Base-by-base conservation (phyloP, 2,888 invertebrate genomes). In the Emmelina monodactyla region DNA sequence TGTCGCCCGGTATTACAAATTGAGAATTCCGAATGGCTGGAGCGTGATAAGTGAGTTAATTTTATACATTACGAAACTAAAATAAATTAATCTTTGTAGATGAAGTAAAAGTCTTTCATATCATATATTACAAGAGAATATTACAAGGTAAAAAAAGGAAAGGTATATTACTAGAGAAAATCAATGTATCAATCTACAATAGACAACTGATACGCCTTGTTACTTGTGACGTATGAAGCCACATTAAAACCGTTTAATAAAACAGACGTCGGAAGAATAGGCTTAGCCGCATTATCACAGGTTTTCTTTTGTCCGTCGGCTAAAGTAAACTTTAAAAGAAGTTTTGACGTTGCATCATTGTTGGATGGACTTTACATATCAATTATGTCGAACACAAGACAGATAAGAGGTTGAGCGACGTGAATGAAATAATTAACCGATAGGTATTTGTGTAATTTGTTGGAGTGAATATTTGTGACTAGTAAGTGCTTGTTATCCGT, bases 341-440 rank as follows among this genome's bases (percentile, higher is more conserved):
- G 50, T 60, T 55, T 50, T 57, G 75, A 65, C 75, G 64, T n/a
- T n/a, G 60, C 40, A 44, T 64, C 70, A 78, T 76, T 76, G 76
- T 78, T 78, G 66, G 60, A 58, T 55, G 56, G 69, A 68, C 76
- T 75, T 76, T 71, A 75, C 73, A 69, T 75, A 78, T 76, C 78
- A 75, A 79, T 78, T 75, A 76, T 71, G 72, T 73, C 65, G 64
- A 70, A 76, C 68, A 72, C 67, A 71, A 67, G 70, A 64, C 50
- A 62, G 73, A 76, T 78, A 75, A 68, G 61, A 60, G 51, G 45
- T 65, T 68, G 76, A 76, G 63, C 70, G 78, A 79, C 76, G 64
- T 73, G 73, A 72, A 76, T 75, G 66, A 75, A 76, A 76, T 78
- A 76, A 79, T 79, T 78, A 78, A 72, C 76, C 65, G 78, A 73